A percentile compares a stretch with the other conserved stretches of the same genome.
Conservation (phyloP, 2,797 vertebrate species). For the Galago senegalensis region DNA sequence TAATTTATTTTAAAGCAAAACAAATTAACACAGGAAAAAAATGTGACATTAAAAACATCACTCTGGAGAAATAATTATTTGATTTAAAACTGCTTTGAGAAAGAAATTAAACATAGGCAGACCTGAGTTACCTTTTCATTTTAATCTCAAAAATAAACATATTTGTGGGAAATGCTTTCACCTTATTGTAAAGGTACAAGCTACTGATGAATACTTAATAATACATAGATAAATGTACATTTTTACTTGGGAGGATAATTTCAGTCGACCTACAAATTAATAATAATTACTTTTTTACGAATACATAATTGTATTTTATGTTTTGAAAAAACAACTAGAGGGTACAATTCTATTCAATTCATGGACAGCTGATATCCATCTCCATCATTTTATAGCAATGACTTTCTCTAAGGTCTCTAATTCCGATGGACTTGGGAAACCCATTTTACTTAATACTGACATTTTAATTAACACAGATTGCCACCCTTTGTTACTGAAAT, state of each 20-base stretch:
- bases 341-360: neutral
- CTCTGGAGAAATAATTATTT: conserved; percentile 52
- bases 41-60: conserved; percentile 45
- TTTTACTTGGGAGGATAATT: neutral
- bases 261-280: neutral
- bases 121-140: conserved; percentile 6
- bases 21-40: conserved; percentile 49
- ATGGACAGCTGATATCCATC: neutral
- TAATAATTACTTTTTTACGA: neutral
- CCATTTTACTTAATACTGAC: neutral
- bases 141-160: neutral
- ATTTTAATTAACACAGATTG: neutral
- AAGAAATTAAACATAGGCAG: conserved; percentile 58
- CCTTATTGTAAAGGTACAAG: conserved; percentile 57
- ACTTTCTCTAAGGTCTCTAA: neutral
- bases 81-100: conserved; percentile 68
- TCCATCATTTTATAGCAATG: neutral
- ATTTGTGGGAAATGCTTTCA: conserved; percentile 40
- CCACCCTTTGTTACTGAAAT: neutral
- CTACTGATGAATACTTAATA: neutral
- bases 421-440: neutral
- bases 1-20: conserved; percentile 70
- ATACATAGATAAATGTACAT: neutral
- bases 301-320: neutral
- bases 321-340: neutral